These are phyloP conservation scores for Hydrotaea diabolus DNA, from an alignment of 2,888 invertebrate genomes.

Conservation along the genomic window DNA sequence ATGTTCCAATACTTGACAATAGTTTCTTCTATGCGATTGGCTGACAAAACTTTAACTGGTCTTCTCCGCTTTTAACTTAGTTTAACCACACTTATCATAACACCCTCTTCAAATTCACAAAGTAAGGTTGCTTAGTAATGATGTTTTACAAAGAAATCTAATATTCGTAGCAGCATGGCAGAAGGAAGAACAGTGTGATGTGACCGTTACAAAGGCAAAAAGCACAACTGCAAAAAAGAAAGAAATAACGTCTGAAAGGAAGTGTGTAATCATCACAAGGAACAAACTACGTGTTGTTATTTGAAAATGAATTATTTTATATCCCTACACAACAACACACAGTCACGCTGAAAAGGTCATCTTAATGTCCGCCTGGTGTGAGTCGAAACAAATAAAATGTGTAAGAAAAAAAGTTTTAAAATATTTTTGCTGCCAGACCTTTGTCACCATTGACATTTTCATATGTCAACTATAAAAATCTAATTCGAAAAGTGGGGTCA, in stretches of 20 bases:
- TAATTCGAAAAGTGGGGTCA: slow-evolving; percentile 7
- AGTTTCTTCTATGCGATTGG: too few species aligned
- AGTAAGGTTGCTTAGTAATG: slow-evolving; percentile 65
- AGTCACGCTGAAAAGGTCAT: slow-evolving; percentile 27
- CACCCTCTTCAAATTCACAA: slow-evolving; percentile 21
- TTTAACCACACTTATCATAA: background rate
- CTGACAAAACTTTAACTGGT: too few species aligned
- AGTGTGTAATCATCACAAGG: slow-evolving; percentile 53
- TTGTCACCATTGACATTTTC: slow-evolving; percentile 28
- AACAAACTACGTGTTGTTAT: slow-evolving; percentile 63
- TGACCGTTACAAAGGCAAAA: slow-evolving; percentile 31
- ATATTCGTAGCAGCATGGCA: slow-evolving; percentile 47
- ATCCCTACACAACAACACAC: slow-evolving; percentile 8
- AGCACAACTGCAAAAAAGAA: slow-evolving; percentile 7
- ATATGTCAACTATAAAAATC: slow-evolving; percentile 26
- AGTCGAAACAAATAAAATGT: background rate
- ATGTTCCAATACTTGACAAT: too few species aligned
- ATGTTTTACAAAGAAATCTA: slow-evolving; percentile 62
- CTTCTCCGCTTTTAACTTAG: background rate
- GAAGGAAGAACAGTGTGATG: slow-evolving; percentile 1
- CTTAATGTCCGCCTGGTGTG: background rate
- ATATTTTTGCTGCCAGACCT: background rate
- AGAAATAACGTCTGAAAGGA: background rate
- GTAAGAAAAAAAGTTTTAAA: background rate
- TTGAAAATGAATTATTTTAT: slow-evolving; percentile 45